These are phyloP conservation scores for Riptortus pedestris DNA, from an alignment of 1,140 invertebrate species.

Conservation along the genomic window DNA sequence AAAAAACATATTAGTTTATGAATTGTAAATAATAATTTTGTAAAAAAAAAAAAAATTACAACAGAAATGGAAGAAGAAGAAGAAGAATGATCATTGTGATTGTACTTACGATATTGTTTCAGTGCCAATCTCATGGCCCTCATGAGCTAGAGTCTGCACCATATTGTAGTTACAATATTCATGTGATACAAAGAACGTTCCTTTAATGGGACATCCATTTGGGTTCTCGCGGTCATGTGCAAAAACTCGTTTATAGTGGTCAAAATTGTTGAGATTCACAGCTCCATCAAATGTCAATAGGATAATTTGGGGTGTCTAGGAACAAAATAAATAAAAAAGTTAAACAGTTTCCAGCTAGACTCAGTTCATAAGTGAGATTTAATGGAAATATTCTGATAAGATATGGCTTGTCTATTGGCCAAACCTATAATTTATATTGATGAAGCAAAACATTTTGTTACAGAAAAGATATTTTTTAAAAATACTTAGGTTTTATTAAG, in stretches of 20 bases:
- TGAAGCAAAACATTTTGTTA: no score
- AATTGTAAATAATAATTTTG: no score
- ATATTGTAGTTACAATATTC: conserved; percentile 91
- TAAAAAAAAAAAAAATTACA: no score
- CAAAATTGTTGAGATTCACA: conserved; percentile 82
- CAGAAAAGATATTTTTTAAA: no score
- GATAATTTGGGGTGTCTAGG: conserved; percentile 85
- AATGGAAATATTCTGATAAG: no score
- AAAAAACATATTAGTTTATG: no score
- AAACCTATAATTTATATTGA: no score
- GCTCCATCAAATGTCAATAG: conserved; percentile 86
- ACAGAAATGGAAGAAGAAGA: no score
- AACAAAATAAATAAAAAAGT: conserved; percentile 30
- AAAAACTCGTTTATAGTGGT: conserved; percentile 78
- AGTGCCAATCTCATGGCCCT: conserved; percentile 84
- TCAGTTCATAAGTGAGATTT: no score
- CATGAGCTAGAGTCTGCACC: conserved; percentile 75
- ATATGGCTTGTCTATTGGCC: no score
- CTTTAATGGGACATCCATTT: conserved; percentile 78
- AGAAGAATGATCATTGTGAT: not conserved
- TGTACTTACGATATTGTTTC: conserved; percentile 70
- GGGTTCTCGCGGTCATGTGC: conserved; percentile 68
- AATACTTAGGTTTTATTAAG: no score
- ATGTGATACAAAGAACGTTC: conserved; percentile 90
- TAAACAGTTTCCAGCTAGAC: no score